These are phyloP conservation scores for Eilema depressum DNA, from an alignment of 2,888 invertebrate genomes.

Conservation along the genomic window DNA sequence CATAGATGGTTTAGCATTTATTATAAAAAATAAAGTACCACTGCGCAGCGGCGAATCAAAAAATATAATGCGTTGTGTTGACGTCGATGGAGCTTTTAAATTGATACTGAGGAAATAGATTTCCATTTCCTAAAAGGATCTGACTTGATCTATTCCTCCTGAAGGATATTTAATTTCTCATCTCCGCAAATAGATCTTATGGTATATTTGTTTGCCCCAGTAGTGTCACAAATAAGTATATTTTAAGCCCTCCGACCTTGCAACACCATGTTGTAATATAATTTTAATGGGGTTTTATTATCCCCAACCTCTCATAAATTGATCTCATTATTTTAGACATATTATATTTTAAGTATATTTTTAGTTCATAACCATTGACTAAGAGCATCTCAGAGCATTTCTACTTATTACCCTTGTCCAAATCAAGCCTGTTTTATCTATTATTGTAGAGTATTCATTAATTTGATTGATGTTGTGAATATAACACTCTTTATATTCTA, in stretches of 20 bases:
- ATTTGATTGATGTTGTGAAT: background rate
- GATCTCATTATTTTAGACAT: conserved; percentile 15
- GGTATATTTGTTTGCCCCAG: background rate
- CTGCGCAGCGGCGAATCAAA: conserved; percentile 64
- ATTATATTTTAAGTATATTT: background rate
- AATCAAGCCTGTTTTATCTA: background rate
- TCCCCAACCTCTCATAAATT: conserved; percentile 1
- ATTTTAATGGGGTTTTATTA: background rate
- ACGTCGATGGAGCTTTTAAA: conserved; percentile 71
- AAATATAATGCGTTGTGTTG: conserved; percentile 66
- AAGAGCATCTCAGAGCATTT: background rate
- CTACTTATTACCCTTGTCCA: background rate
- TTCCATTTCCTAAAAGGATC: conserved; percentile 1
- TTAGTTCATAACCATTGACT: background rate
- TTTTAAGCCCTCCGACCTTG: background rate
- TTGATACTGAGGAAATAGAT: conserved; percentile 56
- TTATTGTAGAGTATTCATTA: background rate
- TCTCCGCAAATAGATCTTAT: background rate
- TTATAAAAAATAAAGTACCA: conserved; percentile 69
- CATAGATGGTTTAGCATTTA: conserved; percentile 80
- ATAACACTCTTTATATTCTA: background rate
- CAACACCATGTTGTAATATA: background rate
- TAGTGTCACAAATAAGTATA: background rate
- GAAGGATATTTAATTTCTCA: background rate
- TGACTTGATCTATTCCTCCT: background rate